Conservation (phyloP, 2,113 vertebrate genomes). For the Nipponia nippon region DNA sequence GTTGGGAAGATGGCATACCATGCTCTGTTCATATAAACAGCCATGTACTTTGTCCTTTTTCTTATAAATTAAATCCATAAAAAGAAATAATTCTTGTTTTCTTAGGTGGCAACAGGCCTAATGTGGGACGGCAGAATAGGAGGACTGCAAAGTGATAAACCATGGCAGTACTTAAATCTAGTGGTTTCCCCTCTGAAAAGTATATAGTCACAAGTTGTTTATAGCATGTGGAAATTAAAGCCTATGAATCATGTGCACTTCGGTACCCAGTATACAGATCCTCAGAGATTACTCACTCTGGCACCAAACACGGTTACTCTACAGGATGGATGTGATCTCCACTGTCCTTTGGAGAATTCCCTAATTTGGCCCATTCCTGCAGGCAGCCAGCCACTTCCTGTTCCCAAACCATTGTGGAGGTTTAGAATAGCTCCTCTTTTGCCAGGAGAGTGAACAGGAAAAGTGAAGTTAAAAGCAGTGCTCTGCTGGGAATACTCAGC, state of each 20-base stretch:
- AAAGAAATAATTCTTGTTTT: neutral
- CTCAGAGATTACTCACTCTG: neutral
- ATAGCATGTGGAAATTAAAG: neutral
- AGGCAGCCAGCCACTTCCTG: neutral
- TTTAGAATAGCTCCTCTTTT: neutral
- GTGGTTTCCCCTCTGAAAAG: neutral
- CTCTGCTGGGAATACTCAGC: neutral
- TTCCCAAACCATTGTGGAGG: neutral
- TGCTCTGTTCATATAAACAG: neutral
- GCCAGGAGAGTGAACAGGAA: neutral
- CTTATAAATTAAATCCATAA: neutral
- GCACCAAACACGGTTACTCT: neutral
- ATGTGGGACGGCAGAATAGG: neutral
- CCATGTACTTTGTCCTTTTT: neutral
- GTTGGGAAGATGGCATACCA: neutral
- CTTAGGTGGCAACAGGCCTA: neutral
- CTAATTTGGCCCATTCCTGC: neutral
- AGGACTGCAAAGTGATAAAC: neutral
- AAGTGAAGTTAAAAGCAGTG: constrained; percentile 5
- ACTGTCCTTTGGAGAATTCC: neutral
- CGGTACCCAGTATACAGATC: neutral
- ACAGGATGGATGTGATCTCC: neutral
- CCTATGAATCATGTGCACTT: neutral
- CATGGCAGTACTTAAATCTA: neutral
- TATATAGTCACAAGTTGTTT: neutral